Evolutionary conservation across 2,888 invertebrate genomes (phyloP), one percentile per base, ranked within the genome.

Genomic region (Caenorhabditis sinica): DNA sequence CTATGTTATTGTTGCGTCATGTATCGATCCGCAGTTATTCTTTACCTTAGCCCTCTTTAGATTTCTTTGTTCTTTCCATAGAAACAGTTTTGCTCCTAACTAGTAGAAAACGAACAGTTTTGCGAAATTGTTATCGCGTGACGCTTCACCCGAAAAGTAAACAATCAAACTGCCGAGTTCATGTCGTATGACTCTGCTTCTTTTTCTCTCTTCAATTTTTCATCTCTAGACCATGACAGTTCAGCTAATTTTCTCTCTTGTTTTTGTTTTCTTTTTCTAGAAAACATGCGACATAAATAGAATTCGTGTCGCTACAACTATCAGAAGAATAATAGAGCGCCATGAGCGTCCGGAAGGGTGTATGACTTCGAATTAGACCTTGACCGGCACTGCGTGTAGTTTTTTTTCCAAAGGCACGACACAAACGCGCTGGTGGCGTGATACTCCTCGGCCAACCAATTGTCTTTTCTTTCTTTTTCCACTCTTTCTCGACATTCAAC

Each of bases 291-390:
- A 45, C 3, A 28, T n/a, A 33, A 5, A 13, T 51, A 23, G 25
- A 61, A 23, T 36, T 49, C 25, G 17, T 43, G 45, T 45, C 8
- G n/a, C 45, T 11, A 45, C 43, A 63, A 30, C 13, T 53, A 53
- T 28, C 49, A 45, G 40, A 49, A 6, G 49, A 60, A 80, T 40
- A 53, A 45, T n/a, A 49, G 49, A 51, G 53, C 65, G 58, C 33
- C n/a, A 15, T 25, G 33, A 40, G 13, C 53, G 25, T 45, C 68
- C 68, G 25, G 43, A 36, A 36, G 20, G n/a, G 49, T 8, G 20
- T 49, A 60, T 69, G 74, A 81, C 74, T 74, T 71, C 75, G 71
- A 69, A 76, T 75, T 82, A 82, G 82, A 82, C 82, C 82, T 82
- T 82, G 82, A 82, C 82, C 82, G 65, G 82, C 75, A 75, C 69